Percentiles rank a stretch among this genome's conserved stretches.
Conservation (phyloP, 2,797 vertebrate species). For the Falco peregrinus region DNA sequence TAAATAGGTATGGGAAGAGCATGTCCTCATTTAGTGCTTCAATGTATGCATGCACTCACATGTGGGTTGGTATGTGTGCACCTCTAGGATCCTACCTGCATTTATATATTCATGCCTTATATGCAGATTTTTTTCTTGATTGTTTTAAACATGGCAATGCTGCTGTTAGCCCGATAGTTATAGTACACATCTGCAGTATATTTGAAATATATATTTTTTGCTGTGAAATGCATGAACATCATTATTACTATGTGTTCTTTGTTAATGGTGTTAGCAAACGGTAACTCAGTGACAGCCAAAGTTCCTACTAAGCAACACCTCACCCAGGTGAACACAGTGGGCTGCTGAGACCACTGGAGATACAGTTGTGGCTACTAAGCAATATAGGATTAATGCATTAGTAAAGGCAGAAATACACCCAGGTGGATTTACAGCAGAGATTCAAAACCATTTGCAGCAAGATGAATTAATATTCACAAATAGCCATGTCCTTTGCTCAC, state of each 20-base stretch:
- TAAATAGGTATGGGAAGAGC: neutral
- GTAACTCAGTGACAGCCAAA: neutral
- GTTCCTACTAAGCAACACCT: neutral
- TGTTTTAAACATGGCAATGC: neutral
- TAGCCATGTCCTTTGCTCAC: neutral
- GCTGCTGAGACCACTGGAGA: neutral
- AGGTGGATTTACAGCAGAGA: neutral
- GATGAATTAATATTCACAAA: conserved; percentile 16
- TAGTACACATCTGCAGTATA: neutral
- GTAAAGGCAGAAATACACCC: neutral
- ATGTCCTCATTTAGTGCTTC: neutral
- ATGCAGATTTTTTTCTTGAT: neutral
- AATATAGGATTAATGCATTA: neutral
- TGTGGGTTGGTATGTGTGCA: neutral
- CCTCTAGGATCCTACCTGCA: neutral
- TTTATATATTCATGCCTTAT: neutral
- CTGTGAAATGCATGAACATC: neutral
- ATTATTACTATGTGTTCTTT: neutral
- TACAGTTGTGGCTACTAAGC: neutral
- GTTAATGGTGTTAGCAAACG: neutral
- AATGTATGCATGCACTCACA: neutral
- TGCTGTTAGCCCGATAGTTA: neutral
- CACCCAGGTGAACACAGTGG: neutral
- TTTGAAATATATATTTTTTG: conserved; percentile 38
- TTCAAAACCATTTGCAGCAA: neutral